Evolutionary conservation across 2,888 invertebrate species (phyloP).

Genomic region (Barypeithes pellucidus): DNA sequence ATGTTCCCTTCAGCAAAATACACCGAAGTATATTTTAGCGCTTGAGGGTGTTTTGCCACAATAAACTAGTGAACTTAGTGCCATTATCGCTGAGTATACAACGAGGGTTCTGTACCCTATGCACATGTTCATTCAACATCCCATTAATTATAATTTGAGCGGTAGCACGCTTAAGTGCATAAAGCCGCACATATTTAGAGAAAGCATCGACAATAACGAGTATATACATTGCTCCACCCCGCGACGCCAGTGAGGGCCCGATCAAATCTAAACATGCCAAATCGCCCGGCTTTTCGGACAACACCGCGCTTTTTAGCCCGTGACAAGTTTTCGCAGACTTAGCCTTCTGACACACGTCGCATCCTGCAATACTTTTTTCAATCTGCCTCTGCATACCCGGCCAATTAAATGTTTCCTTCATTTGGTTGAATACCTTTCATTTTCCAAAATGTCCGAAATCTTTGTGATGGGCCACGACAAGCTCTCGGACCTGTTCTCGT

Average conservation of each 20-base stretch:
- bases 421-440: conserved; percentile 30
- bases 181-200: conserved; percentile 42
- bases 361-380: conserved; percentile 18
- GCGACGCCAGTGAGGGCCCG: conserved; percentile 34
- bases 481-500: too few relatives aligned
- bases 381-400: conserved; percentile 33
- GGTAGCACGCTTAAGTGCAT: conserved; percentile 51
- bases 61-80: conserved; percentile 17
- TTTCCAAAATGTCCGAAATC: conserved; percentile 39
- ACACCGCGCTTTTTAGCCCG: conserved; percentile 15
- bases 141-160: conserved; percentile 24
- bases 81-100: conserved; percentile 57
- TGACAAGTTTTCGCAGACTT: conserved; percentile 22
- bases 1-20: conserved; percentile 44
- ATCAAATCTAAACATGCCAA: conserved; percentile 46
- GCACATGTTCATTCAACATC: conserved; percentile 34
- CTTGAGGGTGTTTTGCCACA: too few relatives aligned
- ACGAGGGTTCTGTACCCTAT: conserved; percentile 45
- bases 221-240: conserved; percentile 33
- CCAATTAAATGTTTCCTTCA: conserved; percentile 39
- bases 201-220: conserved; percentile 44
- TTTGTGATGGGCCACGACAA: too few relatives aligned
- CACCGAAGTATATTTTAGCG: background rate
- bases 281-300: conserved; percentile 28
- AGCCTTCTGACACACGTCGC: conserved; percentile 44